Conservation (phyloP, 2,888 invertebrate species). For the Keiferia lycopersicella region DNA sequence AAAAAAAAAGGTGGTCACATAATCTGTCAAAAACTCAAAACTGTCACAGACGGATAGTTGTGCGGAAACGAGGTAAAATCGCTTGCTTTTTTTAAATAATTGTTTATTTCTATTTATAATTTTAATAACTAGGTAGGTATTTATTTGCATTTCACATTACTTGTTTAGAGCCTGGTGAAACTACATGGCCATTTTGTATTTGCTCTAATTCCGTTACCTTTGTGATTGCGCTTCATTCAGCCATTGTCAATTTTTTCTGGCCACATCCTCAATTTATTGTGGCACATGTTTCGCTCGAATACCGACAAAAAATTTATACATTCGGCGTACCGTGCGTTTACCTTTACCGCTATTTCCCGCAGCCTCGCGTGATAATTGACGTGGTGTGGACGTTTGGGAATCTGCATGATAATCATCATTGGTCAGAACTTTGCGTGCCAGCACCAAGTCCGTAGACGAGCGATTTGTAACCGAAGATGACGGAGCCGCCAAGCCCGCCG, state of each 20-base stretch:
- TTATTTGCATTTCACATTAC: not conserved
- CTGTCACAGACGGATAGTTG: too few relatives aligned
- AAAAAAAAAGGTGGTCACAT: too few relatives aligned
- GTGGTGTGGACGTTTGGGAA: not conserved
- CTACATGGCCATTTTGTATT: not conserved
- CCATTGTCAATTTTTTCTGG: conserved; percentile 76
- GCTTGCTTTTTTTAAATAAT: not conserved
- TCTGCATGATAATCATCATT: conserved; percentile 19
- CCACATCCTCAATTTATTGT: conserved; percentile 78
- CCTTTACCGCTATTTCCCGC: conserved; percentile 50
- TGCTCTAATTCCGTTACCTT: conserved; percentile 13
- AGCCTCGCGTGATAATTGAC: conserved; percentile 41
- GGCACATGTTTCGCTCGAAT: conserved; percentile 76
- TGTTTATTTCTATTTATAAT: not conserved
- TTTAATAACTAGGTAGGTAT: not conserved
- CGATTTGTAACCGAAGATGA: conserved; percentile 44
- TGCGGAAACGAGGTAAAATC: conserved; percentile 5
- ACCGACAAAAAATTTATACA: conserved; percentile 66
- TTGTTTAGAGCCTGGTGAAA: not conserved
- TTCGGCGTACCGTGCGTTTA: conserved; percentile 57
- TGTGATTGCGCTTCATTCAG: conserved; percentile 35
- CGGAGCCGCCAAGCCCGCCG: conserved; percentile 43
- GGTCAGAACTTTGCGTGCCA: conserved; percentile 15
- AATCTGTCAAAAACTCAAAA: too few relatives aligned
- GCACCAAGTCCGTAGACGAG: conserved; percentile 14